Evolutionary conservation across 2,888 invertebrate species (phyloP).

Genomic region (Rhagonycha lutea): DNA sequence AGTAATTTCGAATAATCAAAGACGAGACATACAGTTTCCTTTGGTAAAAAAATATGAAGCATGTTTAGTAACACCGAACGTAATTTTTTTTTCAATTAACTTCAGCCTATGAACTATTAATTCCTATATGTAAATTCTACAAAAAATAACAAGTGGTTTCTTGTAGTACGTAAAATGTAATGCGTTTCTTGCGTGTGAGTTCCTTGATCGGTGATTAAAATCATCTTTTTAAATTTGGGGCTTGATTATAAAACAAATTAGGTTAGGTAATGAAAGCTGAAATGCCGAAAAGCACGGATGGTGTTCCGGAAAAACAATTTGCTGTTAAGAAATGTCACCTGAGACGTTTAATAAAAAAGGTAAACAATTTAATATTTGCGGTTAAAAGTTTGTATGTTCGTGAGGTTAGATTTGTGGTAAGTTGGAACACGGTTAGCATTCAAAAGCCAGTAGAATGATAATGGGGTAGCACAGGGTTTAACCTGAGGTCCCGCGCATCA

Average conservation of each 20-base stretch:
- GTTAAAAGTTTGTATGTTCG: not conserved
- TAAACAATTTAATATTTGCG: not conserved
- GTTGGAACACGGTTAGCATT: slow-evolving; percentile 26
- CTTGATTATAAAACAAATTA: not conserved
- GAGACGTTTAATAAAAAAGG: not conserved
- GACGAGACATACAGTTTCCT: no score
- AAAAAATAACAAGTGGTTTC: not conserved
- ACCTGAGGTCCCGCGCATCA: slow-evolving; percentile 39
- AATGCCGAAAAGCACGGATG: not conserved
- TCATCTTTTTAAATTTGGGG: not conserved
- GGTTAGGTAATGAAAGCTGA: not conserved
- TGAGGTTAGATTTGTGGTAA: not conserved
- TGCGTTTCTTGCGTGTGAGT: not conserved
- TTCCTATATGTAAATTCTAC: not conserved
- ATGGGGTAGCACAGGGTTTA: slow-evolving; percentile 32
- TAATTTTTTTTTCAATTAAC: not conserved
- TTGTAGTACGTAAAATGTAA: not conserved
- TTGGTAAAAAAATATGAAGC: no score
- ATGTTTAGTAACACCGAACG: no score
- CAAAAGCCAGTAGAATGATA: slow-evolving; percentile 25
- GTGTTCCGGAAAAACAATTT: not conserved
- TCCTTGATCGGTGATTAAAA: not conserved
- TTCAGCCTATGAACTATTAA: not conserved
- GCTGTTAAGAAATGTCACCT: not conserved
- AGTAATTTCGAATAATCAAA: no score